Base-by-base conservation (phyloP, 2,888 invertebrate genomes). In the Drosophila cyrtoloma region DNA sequence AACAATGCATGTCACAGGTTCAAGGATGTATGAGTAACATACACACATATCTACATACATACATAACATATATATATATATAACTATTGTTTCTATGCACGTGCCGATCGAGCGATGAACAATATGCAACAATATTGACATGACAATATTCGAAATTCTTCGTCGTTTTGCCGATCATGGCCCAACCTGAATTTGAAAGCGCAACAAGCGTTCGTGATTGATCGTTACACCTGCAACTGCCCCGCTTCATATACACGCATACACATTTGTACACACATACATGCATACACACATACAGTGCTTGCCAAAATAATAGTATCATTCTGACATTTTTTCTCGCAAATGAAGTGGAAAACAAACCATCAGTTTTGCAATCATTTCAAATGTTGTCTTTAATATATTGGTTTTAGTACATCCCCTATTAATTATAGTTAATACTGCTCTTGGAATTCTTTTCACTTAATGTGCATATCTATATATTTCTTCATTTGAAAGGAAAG, bases 11-110 rank as follows among this genome's bases (percentile, higher is more conserved):
- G 75, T 67, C 42, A 60, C 79, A 60, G 64, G 84, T 84, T 84
- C 78, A 83, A 84, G 82, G 86, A 84, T 77, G 59, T 75, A 64
- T 71, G 67, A 32, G 69, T 75, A 73, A 83, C 73, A 64, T 6
- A 2, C 28, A 37, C 16, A 28, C 3, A 56, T 22, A 9, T 16
- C 16, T 70, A 64, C 22, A 7, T 7, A 7, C 22, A 47, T 47
- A 47, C 1, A 47, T 47, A 47, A n/a, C n/a, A 42, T 1, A 44
- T 22, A 6, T 10, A 5, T 22, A n/a, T n/a, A 7, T 44, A 44
- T 44, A 44, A 14, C 3, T 7, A 6, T 10, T 26, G 22, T 2
- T 47, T 47, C 7, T 58, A 32, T 57, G 84, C 81, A 88, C 89
- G 84, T 86, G 86, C 74, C 81, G 35, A 69, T 65, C 65, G 57